Base-by-base conservation (phyloP, 2,888 invertebrate species). In the Notodonta dromedarius region DNA sequence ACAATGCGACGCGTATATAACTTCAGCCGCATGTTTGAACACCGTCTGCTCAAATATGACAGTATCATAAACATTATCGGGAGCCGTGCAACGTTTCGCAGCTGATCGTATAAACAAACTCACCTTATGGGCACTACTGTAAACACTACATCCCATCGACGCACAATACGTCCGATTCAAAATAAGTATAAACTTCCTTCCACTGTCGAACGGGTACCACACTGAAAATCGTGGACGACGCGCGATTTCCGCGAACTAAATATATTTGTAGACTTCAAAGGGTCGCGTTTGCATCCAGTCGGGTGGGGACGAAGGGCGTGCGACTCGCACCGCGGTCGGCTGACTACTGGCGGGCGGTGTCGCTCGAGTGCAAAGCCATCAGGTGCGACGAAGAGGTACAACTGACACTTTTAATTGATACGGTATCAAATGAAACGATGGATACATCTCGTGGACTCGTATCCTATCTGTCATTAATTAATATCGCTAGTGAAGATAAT, bases 41-140 rank as follows among this genome's bases (percentile, higher is more conserved):
- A 65, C 16, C 13, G 56, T 58, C 39, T 48, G 65, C 56, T 68
- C 63, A 62, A 67, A 65, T 69, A 64, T 72, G 76, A 71, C 63
- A 69, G 62, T 63, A 68, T 62, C 58, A 69, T 77, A 75, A 78
- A 78, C 69, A 73, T 58, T 60, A 60, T 61, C 50, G 59, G 67
- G 46, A 73, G 57, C 59, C 65, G 62, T 63, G 46, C 44, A 65
- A 61, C 59, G 66, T 69, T 71, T 70, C 77, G 84, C 88, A 89
- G 90, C 89, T 89, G 88, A 90, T 88, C 83, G 73, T 76, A 85
- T 84, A 84, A 87, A 87, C 86, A 87, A 84, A 86, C 90, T 87
- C 71, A 90, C 88, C 91, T 83, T 80, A 85, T 73, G 72, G 72
- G 67, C 67, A 78, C 73, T 72, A 82, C 74, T 77, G 74, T 83